phyloP scores from a whole-genome alignment of 2,888 invertebrate genomes.

The Agrypnus murinus region DNA sequence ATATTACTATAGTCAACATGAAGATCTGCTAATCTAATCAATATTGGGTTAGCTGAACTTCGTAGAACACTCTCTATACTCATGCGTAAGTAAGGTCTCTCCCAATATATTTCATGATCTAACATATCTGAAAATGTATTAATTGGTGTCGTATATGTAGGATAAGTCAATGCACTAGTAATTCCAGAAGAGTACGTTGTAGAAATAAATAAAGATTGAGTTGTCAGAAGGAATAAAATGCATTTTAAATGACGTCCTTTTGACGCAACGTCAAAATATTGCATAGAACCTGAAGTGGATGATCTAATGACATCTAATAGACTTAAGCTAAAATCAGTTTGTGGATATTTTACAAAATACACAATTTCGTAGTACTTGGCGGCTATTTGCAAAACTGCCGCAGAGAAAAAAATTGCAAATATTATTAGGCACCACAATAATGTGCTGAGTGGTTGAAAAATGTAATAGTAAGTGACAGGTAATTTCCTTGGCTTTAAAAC shows the following conservation, averaged over 20 bases:
- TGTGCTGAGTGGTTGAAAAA: conserved; percentile 38
- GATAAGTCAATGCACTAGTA: conserved; percentile 40
- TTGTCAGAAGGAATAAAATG: conserved; percentile 28
- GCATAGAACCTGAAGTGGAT: conserved; percentile 15
- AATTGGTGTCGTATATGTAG: conserved; percentile 39
- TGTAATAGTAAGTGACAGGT: conserved; percentile 15
- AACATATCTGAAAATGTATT: conserved; percentile 52
- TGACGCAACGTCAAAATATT: neutral
- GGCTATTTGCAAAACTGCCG: neutral
- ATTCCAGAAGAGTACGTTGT: conserved; percentile 46
- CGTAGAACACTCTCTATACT: neutral
- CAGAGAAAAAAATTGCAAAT: neutral
- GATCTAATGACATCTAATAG: conserved; percentile 19
- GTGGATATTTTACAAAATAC: conserved; percentile 18
- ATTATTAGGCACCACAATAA: conserved; percentile 37
- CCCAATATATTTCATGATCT: conserved; percentile 53
- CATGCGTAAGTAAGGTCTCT: no score
- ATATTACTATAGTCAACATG: neutral
- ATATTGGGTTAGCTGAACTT: neutral
- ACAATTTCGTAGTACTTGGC: conserved; percentile 2
- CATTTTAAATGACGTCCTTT: neutral
- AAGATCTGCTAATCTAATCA: neutral
- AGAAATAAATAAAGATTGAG: conserved; percentile 34
- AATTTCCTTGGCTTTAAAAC: conserved; percentile 51
- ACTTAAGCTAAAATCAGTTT: conserved; percentile 7